Evolutionary conservation across 1,140 invertebrate genomes (phyloP), one percentile per base, ranked within the genome.

Genomic region (Akabosia matsudoensis): DNA sequence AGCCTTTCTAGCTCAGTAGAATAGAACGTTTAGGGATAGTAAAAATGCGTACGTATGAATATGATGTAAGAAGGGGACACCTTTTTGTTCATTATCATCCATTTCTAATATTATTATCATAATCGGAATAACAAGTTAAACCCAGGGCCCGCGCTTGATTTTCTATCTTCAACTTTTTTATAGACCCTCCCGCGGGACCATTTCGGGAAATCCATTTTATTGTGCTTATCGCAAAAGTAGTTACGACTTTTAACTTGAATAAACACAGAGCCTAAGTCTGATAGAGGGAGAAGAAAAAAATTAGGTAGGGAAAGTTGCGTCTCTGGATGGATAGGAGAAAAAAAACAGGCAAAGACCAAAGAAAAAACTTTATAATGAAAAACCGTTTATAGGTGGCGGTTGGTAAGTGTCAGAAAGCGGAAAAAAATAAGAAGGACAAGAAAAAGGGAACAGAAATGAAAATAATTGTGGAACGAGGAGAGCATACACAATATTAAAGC

Each of bases 211-310:
- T 33, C 70, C 30, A 37, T 74, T 79, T 78, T 78, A 79, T 78
- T 74, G 78, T 79, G 74, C 80, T 81, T 81, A 81, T 81, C 79
- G 79, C 24, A n/a, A n/a, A n/a, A n/a, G n/a, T n/a, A n/a, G n/a
- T n/a, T n/a, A n/a, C n/a, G n/a, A n/a, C n/a, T n/a, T n/a, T n/a
- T n/a, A n/a, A n/a, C n/a, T n/a, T n/a, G n/a, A n/a, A n/a, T n/a
- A n/a, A n/a, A n/a, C n/a, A n/a, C n/a, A n/a, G n/a, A n/a, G n/a
- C n/a, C n/a, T n/a, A n/a, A n/a, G n/a, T n/a, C n/a, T n/a, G n/a
- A n/a, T n/a, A n/a, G n/a, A n/a, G n/a, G n/a, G n/a, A n/a, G n/a
- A n/a, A 72, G 33, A 26, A 72, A 4, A 70, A 70, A 30, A 26
- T 7, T 28, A 64, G 67, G 24, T 18, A 30, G 28, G 67, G 7